Evolutionary conservation across 2,888 invertebrate genomes (phyloP), one percentile per base, ranked within the genome.

Genomic region (Kryphioiulus occultus): DNA sequence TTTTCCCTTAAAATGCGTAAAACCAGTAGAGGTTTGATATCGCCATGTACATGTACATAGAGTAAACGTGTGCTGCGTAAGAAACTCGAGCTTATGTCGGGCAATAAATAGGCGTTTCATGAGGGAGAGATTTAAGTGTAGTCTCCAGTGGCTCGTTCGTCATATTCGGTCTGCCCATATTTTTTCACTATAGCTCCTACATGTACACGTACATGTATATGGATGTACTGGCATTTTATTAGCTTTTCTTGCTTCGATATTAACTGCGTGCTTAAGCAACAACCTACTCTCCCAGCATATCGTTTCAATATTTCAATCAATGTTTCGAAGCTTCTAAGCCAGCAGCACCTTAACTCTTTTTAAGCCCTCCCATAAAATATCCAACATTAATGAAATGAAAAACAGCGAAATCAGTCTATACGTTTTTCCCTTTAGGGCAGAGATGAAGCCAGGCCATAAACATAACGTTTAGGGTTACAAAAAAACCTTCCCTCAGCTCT

Each of bases 141-240:
- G 53, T 53, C 53, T 53, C 53, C n/a, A n/a, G 4, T 17, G 53
- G 19, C 53, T 53, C 53, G 53, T 53, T 53, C 53, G n/a, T 53
- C 53, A 53, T 53, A 53, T 53, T 53, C 19, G 3, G n/a, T n/a
- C 53, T 44, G 7, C 44, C 44, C 44, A 39, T 9, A 5, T 39
- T 39, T 39, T 39, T 39, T 39, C 44, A 44, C 44, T n/a, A n/a
- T n/a, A n/a, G n/a, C n/a, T n/a, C 53, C 53, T n/a, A 53, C 12
- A 10, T 53, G 10, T 53, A n/a, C 53, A 3, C n/a, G 1, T 1
- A 12, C n/a, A 2, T 12, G 19, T 53, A 53, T 3, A n/a, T n/a
- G 53, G n/a, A 53, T 53, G n/a, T 53, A n/a, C 53, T 53, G 53
- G n/a, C 53, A n/a, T 53, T 53, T 53, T 53, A 53, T 53, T 53